Evolutionary conservation across 2,888 invertebrate species (phyloP).

Genomic region (Oscheius onirici): DNA sequence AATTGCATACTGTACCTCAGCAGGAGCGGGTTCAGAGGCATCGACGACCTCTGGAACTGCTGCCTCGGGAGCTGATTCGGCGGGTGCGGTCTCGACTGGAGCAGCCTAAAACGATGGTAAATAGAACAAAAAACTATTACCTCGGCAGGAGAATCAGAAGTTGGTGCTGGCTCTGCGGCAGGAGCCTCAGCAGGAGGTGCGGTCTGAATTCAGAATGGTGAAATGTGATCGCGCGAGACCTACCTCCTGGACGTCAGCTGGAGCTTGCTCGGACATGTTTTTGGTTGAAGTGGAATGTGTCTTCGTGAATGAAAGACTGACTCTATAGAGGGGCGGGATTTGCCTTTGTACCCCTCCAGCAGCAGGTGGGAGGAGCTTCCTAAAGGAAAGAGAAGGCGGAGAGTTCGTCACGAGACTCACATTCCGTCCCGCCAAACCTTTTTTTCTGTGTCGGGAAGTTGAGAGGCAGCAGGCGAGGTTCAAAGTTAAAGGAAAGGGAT

Average conservation of each 20-base stretch:
- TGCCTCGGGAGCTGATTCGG: neutral
- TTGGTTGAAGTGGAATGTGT: conserved; percentile 19
- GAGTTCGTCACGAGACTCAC: conserved; percentile 15
- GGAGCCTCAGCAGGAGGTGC: conserved; percentile 2
- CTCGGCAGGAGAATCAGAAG: conserved; percentile 6
- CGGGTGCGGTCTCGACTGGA: conserved; percentile 14
- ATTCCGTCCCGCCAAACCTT: conserved; percentile 15
- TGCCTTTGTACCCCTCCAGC: conserved; percentile 24
- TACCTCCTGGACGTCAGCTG: conserved; percentile 17
- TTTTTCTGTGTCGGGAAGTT: neutral
- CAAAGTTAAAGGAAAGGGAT: neutral
- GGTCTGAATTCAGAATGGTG: neutral
- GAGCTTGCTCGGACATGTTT: conserved; percentile 26
- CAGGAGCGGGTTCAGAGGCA: conserved; percentile 6
- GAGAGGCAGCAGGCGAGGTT: neutral
- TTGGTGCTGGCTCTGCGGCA: neutral
- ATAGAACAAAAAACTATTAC: neutral
- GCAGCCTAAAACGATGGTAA: neutral
- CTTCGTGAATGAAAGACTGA: conserved; percentile 27
- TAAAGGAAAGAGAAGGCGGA: neutral
- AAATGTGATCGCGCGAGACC: neutral
- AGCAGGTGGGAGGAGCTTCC: conserved; percentile 12
- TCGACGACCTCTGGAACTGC: conserved; percentile 15
- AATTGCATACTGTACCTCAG: neutral
- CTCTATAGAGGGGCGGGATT: conserved; percentile 8